Evolutionary conservation across 2,888 invertebrate species (phyloP).

Genomic region (Drosophila pegasa): DNA sequence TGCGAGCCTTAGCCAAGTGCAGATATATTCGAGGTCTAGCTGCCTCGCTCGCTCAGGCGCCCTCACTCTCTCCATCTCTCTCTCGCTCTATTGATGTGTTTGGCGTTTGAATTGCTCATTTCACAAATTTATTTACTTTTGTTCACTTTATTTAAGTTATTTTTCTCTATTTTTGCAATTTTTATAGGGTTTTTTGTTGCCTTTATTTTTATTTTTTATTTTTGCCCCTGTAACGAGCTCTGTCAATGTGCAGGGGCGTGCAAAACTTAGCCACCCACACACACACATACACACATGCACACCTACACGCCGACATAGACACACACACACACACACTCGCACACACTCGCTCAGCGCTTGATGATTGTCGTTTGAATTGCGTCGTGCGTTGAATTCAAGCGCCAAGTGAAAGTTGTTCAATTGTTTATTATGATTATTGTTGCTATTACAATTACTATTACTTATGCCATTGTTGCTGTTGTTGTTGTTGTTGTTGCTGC

Average conservation of each 20-base stretch:
- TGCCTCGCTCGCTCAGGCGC: not conserved
- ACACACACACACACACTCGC: slow-evolving; percentile 33
- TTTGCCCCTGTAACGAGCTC: slow-evolving; percentile 43
- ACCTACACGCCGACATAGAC: slow-evolving; percentile 28
- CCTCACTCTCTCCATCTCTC: not conserved
- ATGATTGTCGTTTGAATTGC: slow-evolving; percentile 70
- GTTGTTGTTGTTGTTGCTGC: not conserved
- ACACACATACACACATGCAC: slow-evolving; percentile 24
- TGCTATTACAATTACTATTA: slow-evolving; percentile 58
- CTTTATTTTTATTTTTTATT: slow-evolving; percentile 13
- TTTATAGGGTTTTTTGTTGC: slow-evolving; percentile 6
- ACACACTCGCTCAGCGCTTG: slow-evolving; percentile 4
- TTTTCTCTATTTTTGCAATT: slow-evolving; percentile 9
- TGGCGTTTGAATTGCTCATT: slow-evolving; percentile 26
- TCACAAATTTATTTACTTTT: slow-evolving; percentile 14
- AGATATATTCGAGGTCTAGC: not conserved
- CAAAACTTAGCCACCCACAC: slow-evolving; percentile 50
- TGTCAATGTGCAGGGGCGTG: slow-evolving; percentile 56
- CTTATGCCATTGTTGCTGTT: slow-evolving; percentile 40
- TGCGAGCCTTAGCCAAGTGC: not conserved
- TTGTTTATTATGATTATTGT: slow-evolving; percentile 75
- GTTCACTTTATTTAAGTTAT: slow-evolving; percentile 2
- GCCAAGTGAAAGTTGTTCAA: slow-evolving; percentile 83
- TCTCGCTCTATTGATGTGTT: slow-evolving; percentile 5
- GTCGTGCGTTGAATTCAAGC: slow-evolving; percentile 83